Conservation (phyloP, 2,113 vertebrate species). For the Columba janthina region DNA sequence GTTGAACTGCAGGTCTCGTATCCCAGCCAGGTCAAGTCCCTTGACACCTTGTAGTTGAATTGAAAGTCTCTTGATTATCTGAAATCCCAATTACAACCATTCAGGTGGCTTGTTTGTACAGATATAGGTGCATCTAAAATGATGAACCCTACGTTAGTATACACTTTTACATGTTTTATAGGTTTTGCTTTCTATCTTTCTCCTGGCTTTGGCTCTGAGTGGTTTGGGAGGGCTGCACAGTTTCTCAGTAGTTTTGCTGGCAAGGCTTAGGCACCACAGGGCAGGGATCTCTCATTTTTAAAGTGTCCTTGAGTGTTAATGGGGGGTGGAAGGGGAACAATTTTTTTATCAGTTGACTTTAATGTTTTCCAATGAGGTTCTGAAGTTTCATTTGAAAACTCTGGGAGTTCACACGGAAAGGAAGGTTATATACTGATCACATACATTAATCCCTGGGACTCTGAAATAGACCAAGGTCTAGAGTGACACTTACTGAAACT, state of each 20-base stretch:
- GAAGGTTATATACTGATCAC: accelerated
- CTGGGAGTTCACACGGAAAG: background rate
- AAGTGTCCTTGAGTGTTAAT: background rate
- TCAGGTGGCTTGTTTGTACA: background rate
- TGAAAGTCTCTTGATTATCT: background rate
- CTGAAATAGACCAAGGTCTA: background rate
- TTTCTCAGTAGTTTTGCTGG: background rate
- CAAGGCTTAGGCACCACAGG: background rate
- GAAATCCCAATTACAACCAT: background rate
- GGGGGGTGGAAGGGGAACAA: background rate
- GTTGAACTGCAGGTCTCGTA: background rate
- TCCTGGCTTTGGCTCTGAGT: background rate
- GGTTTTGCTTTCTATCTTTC: background rate
- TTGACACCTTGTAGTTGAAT: background rate
- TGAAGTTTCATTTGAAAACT: background rate
- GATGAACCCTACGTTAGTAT: accelerated
- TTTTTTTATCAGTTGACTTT: background rate
- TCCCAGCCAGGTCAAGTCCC: background rate
- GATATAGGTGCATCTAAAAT: background rate
- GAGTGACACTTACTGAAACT: background rate
- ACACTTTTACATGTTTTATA: accelerated
- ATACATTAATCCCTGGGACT: background rate
- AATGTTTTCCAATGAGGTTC: background rate
- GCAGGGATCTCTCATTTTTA: background rate
- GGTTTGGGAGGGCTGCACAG: background rate